phyloP scores from a whole-genome alignment of 2,888 invertebrate genomes.

The Hydrotaea cyrtoneurina region DNA sequence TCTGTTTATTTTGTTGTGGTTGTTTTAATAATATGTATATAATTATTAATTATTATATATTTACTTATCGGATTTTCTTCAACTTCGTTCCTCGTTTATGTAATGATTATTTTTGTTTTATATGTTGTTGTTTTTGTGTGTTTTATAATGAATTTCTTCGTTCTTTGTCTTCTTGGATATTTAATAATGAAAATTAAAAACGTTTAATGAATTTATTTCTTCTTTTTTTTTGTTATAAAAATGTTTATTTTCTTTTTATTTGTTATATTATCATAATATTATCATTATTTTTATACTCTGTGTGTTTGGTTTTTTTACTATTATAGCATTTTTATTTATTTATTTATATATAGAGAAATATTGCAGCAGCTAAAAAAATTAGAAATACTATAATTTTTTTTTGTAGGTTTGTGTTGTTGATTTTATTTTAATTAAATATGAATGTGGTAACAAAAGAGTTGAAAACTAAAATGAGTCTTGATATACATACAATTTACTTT shows the following conservation, averaged over 20 bases:
- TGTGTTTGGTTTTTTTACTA: constrained; percentile 46
- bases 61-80: not conserved
- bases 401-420: constrained; percentile 7
- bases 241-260: constrained; percentile 35
- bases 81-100: constrained; percentile 44
- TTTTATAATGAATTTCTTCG: constrained; percentile 50
- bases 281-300: constrained; percentile 4
- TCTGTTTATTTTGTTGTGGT: constrained; percentile 2
- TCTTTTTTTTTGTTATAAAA: constrained; percentile 60
- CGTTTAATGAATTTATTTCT: constrained; percentile 41
- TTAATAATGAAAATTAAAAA: constrained; percentile 72
- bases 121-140: constrained; percentile 48
- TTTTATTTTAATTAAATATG: constrained; percentile 50
- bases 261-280: not conserved
- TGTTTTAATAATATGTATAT: constrained; percentile 61
- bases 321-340: constrained; percentile 41
- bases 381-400: constrained; percentile 30
- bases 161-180: constrained; percentile 46
- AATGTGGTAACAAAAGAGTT: constrained; percentile 53
- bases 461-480: constrained; percentile 48
- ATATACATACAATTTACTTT: constrained; percentile 58
- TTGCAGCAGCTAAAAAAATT: constrained; percentile 65
- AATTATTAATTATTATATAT: constrained; percentile 66
- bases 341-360: constrained; percentile 57
- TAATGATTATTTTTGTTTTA: constrained; percentile 71